phyloP scores from a whole-genome alignment of 2,113 vertebrate genomes.

The Ancistrus triradiatus region DNA sequence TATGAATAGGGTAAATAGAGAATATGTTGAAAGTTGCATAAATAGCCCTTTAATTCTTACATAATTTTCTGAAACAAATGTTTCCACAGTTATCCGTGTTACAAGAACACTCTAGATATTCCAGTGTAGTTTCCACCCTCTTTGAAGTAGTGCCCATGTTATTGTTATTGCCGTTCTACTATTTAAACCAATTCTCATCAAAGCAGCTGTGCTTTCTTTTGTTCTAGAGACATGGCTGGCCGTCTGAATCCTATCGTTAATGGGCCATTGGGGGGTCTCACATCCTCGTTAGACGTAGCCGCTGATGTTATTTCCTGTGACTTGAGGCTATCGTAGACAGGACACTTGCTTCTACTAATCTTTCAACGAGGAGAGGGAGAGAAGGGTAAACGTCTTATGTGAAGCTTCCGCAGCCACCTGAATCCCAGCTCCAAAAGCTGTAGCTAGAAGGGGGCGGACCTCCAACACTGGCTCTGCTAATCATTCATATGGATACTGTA shows the following conservation, averaged over 20 bases:
- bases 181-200: constrained; percentile 68
- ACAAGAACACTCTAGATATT: constrained; percentile 51
- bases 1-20: too few relatives aligned
- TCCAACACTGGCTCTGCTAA: constrained; percentile 16
- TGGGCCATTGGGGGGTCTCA: constrained; percentile 72
- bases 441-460: constrained; percentile 33
- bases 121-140: constrained; percentile 62
- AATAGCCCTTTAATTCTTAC: neutral
- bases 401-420: constrained; percentile 28
- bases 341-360: constrained; percentile 52
- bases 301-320: constrained; percentile 66
- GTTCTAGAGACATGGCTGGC: constrained; percentile 53
- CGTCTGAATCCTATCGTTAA: constrained; percentile 69
- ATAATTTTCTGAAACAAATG: neutral
- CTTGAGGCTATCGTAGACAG: constrained; percentile 39
- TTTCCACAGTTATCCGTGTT: neutral
- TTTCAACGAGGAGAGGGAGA: constrained; percentile 50
- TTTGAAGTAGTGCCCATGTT: constrained; percentile 51
- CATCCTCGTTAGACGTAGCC: constrained; percentile 70
- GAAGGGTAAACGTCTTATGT: constrained; percentile 25
- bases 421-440: constrained; percentile 18
- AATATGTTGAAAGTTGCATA: too few relatives aligned
- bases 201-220: constrained; percentile 61
- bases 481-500: too few relatives aligned
- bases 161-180: constrained; percentile 61